A percentile compares a stretch with the other conserved stretches of the same genome.
Evolutionary conservation across 2,113 vertebrate species (phyloP).

Genomic region (Rhipidura dahli): DNA sequence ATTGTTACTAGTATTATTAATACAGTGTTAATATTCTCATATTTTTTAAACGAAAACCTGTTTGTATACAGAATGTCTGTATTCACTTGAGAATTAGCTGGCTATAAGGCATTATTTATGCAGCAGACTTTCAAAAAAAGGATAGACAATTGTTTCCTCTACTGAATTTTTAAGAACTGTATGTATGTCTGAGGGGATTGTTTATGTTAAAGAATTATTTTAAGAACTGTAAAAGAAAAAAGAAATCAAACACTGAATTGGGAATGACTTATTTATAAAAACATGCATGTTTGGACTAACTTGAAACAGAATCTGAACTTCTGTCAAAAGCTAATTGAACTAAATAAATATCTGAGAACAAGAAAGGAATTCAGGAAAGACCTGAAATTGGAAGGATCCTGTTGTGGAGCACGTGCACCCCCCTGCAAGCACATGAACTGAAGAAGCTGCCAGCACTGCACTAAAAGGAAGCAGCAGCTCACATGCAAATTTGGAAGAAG

Average conservation of each 20-base stretch:
- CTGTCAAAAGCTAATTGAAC: not conserved
- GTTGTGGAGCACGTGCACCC: rapidly evolving
- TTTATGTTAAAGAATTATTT: not conserved
- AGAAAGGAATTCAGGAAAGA: not conserved
- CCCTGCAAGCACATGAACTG: rapidly evolving
- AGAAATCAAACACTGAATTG: not conserved
- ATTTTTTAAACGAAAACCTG: not conserved
- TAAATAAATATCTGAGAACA: not conserved
- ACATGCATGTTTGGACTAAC: not conserved
- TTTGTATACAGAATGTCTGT: not conserved
- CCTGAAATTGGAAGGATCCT: not conserved
- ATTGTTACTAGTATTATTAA: not conserved
- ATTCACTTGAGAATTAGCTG: not conserved
- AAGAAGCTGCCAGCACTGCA: not conserved
- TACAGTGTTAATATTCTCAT: not conserved
- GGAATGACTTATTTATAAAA: not conserved
- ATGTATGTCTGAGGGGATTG: not conserved
- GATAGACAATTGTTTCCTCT: not conserved
- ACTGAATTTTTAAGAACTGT: not conserved
- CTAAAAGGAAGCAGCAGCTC: not conserved
- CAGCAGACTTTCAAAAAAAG: not conserved
- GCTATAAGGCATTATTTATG: not conserved
- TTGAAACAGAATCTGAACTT: not conserved
- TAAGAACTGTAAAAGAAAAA: not conserved
- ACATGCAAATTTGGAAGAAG: not conserved